Evolutionary conservation across 1,140 invertebrate species (phyloP).

Genomic region (Aphidius ervi): DNA sequence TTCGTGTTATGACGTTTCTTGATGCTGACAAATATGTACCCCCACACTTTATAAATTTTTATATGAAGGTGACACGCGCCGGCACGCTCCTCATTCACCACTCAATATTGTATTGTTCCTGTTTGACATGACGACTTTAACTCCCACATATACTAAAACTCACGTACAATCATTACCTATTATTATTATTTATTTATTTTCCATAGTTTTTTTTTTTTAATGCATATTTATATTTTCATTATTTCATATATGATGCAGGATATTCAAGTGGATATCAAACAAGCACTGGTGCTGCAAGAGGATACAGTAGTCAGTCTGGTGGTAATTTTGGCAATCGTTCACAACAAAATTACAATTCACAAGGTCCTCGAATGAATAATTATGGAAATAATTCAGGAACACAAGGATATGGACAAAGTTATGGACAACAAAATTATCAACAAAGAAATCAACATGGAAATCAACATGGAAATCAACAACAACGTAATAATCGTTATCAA

Average conservation of each 20-base stretch:
- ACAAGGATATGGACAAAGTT: constrained; percentile 20
- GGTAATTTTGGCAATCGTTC: constrained; percentile 20
- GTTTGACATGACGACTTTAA: constrained; percentile 28
- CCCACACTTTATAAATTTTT: constrained; percentile 26
- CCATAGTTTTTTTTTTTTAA: background rate
- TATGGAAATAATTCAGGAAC: constrained; percentile 22
- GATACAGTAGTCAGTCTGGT: constrained; percentile 26
- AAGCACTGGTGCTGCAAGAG: constrained; percentile 15
- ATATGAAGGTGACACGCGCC: constrained; percentile 47
- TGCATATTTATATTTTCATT: constrained; percentile 2
- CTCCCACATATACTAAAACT: constrained; percentile 3
- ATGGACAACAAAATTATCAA: constrained; percentile 24
- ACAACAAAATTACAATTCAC: constrained; percentile 20
- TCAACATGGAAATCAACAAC: constrained; percentile 10
- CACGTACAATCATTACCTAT: constrained; percentile 3
- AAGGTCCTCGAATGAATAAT: constrained; percentile 10
- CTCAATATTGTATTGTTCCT: constrained; percentile 36
- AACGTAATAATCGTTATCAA: constrained; percentile 11
- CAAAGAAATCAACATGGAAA: constrained; percentile 21
- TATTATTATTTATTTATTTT: constrained; percentile 12
- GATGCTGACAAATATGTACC: constrained; percentile 41
- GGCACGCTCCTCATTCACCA: constrained; percentile 47
- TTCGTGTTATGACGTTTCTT: constrained; percentile 49
- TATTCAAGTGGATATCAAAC: constrained; percentile 37
- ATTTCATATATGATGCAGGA: constrained; percentile 27